phyloP scores from a whole-genome alignment of 92 coral and sea anemone genomes.

The Micromussa lordhowensis region DNA sequence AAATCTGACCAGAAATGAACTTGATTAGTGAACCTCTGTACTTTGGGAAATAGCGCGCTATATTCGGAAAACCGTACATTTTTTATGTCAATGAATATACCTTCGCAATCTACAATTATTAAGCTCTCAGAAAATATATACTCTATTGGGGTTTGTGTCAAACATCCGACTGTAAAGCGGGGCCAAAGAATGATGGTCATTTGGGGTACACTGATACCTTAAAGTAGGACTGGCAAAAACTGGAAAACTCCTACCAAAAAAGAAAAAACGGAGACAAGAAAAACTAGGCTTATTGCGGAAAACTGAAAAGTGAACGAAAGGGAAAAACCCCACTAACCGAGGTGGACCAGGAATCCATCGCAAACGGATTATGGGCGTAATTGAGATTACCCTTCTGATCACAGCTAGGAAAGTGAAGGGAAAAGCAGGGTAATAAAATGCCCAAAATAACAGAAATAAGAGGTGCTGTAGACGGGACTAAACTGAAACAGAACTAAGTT shows the following conservation, averaged over 20 bases:
- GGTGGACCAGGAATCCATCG: slow-evolving; percentile 24
- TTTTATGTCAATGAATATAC: too few relatives aligned
- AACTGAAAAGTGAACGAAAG: background rate
- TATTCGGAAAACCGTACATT: too few relatives aligned
- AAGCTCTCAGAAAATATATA: too few relatives aligned
- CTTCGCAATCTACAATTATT: too few relatives aligned
- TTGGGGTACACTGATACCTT: too few relatives aligned
- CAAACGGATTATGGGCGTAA: slow-evolving; percentile 26
- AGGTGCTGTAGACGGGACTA: background rate
- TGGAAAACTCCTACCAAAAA: slow-evolving; percentile 4
- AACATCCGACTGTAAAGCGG: too few relatives aligned
- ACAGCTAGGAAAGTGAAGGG: slow-evolving; percentile 4
- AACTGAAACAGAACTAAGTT: background rate
- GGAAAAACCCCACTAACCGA: background rate
- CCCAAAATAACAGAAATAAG: too few relatives aligned
- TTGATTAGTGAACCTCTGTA: too few relatives aligned
- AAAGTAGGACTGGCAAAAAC: background rate
- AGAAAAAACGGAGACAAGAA: background rate
- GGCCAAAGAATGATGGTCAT: too few relatives aligned
- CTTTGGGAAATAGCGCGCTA: too few relatives aligned
- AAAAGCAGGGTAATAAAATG: background rate
- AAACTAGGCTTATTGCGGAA: background rate
- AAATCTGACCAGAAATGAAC: too few relatives aligned
- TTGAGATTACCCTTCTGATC: slow-evolving; percentile 19
- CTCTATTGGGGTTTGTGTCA: too few relatives aligned